Evolutionary conservation across 2,797 vertebrate genomes (phyloP).

Genomic region (Microchirus variegatus): DNA sequence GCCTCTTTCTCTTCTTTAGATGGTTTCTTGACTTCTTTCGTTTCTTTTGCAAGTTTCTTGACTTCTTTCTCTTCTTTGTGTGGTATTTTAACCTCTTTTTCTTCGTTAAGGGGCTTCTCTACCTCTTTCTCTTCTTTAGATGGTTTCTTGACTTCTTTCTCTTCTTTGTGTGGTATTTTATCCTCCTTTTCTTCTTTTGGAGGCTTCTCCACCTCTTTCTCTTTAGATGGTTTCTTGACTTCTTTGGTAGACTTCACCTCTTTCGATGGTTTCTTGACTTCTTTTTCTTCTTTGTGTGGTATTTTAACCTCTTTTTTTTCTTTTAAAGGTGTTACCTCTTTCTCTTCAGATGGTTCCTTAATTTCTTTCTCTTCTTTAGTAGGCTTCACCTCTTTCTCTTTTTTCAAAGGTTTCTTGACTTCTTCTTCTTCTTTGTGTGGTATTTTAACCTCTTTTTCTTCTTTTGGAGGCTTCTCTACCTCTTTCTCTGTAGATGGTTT

Average conservation of each 20-base stretch:
- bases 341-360: conserved; percentile 13
- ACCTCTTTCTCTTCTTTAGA: neutral
- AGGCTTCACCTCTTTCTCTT: neutral
- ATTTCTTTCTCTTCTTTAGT: neutral
- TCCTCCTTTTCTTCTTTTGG: neutral
- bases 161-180: neutral
- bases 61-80: neutral
- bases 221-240: neutral
- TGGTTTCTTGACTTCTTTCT: neutral
- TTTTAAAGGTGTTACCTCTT: conserved; percentile 4
- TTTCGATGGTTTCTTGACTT: no score
- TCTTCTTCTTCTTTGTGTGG: no score
- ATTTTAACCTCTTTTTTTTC: neutral
- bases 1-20: neutral
- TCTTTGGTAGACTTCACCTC: neutral
- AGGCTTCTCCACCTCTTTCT: neutral
- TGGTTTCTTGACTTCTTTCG: neutral
- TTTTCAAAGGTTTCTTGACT: neutral
- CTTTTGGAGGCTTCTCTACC: no score
- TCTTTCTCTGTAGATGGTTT: no score
- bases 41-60: neutral
- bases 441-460: no score
- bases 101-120: neutral
- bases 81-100: neutral
- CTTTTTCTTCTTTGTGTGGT: no score